Evolutionary conservation across 1,140 invertebrate species (phyloP).

Genomic region (Drosophila cardini): DNA sequence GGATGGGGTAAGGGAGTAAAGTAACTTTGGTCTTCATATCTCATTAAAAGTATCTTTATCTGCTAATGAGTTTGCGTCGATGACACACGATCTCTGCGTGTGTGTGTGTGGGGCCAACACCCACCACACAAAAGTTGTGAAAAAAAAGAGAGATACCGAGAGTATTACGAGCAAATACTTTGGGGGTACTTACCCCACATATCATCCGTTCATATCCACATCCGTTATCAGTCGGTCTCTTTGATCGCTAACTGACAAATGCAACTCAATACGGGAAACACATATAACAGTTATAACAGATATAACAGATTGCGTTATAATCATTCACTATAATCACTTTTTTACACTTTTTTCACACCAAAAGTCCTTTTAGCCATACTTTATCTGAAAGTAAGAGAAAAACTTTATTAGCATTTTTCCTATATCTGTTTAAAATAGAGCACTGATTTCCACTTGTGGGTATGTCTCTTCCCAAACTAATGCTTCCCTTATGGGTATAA

Average conservation of each 20-base stretch:
- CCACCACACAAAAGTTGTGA: conserved; percentile 65
- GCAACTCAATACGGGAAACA: background rate
- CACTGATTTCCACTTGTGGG: no score
- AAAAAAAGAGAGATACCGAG: conserved; percentile 38
- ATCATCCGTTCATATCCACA: conserved; percentile 33
- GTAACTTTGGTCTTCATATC: background rate
- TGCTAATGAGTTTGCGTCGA: conserved; percentile 49
- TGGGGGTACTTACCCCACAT: conserved; percentile 59
- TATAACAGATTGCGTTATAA: background rate
- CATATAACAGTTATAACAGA: no score
- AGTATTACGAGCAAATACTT: conserved; percentile 55
- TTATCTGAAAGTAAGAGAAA: no score
- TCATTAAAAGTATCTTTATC: conserved; percentile 39
- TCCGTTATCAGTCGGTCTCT: conserved; percentile 26
- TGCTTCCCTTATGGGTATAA: no score
- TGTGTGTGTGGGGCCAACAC: conserved; percentile 57
- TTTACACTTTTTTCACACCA: background rate
- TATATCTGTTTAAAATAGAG: no score
- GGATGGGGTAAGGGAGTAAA: background rate
- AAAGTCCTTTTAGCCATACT: no score
- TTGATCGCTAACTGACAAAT: conserved; percentile 10
- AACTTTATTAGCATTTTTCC: no score
- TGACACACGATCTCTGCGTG: conserved; percentile 40
- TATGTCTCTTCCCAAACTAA: no score
- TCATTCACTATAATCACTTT: background rate